Evolutionary conservation across 2,888 invertebrate genomes (phyloP), one percentile per base, ranked within the genome.

Genomic region (Tinea semifulvella): DNA sequence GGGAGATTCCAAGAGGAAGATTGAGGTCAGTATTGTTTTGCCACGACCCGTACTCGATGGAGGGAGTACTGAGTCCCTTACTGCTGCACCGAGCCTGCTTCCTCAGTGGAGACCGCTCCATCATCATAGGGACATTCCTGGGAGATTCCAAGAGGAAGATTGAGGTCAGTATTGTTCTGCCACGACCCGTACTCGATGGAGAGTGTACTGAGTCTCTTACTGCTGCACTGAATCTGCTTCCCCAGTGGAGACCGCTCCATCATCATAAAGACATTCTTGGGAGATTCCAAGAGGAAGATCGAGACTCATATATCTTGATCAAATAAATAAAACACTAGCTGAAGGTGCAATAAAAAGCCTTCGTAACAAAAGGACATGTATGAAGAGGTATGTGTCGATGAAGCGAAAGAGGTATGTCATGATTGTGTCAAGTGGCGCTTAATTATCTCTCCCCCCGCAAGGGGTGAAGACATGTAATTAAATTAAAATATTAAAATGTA

Each of bases 101-200:
- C 68, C 83, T 93, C 47, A 90, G 92, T 39, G 91, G 92, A 1
- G 92, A 94, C 59, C 87, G 93, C 46, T 92, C 93, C 49, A 89
- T 97, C 54, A 91, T 94, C 49, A 85, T 97, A 27, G 96, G 97
- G 77, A 94, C 95, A 2, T 95, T 93, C 68, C 84, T 97, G 31
- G 96, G 95, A 0, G 93, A 94, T 65, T 91, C 92, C 13, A 96
- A 95, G 66, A 84, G 94, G 56, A 89, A 91, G 60, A 91, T 93
- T 5, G 93, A 93, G 82, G 90, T 86, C n/a, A n/a, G 28, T 28
- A 22, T 22, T 22, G 88, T 95, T 96, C 72, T 98, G 98, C 72
- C 96, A 96, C 44, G 97, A 98, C 71, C 93, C 94, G 1, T 96
- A 90, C 65, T 91, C 92, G 0, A 89, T 94, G 36, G 96, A 96